Percentiles rank a stretch among this genome's conserved stretches.
Conservation (phyloP, 2,113 vertebrate species). For the Plecturocebus donacophilus region DNA sequence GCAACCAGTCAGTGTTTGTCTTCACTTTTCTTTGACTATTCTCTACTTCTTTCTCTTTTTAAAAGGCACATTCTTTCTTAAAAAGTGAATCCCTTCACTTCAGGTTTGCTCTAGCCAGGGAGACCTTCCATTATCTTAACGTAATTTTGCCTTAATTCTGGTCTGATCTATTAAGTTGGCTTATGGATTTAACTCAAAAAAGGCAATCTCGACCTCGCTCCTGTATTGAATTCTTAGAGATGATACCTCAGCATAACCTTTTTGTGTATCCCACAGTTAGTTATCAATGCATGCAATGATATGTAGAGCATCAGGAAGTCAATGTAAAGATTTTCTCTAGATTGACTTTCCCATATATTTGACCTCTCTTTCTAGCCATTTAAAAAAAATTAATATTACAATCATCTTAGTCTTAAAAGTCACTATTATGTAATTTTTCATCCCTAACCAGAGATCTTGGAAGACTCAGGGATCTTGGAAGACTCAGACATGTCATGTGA, state of each 20-base stretch:
- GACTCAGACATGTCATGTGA: too few relatives aligned
- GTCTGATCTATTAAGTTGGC: too few relatives aligned
- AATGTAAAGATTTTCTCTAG: too few relatives aligned
- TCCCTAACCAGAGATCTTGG: not conserved
- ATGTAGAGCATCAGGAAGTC: too few relatives aligned
- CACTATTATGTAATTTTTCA: not conserved
- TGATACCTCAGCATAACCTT: not conserved
- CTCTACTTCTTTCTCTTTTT: not conserved
- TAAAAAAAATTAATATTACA: not conserved
- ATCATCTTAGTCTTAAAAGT: not conserved
- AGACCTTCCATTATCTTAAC: not conserved
- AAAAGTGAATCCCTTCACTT: not conserved
- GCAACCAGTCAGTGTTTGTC: accelerated
- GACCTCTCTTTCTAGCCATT: not conserved
- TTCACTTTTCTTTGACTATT: not conserved
- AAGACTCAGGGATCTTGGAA: not conserved
- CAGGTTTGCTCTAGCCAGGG: too few relatives aligned
- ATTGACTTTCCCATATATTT: not conserved
- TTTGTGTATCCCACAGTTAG: accelerated
- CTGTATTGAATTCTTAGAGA: not conserved
- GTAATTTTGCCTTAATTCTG: not conserved
- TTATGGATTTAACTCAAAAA: not conserved
- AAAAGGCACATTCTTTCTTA: not conserved
- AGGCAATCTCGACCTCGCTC: not conserved
- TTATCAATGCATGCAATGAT: accelerated